Evolutionary conservation across 2,113 vertebrate genomes (phyloP).

Genomic region (Istiophorus platypterus): DNA sequence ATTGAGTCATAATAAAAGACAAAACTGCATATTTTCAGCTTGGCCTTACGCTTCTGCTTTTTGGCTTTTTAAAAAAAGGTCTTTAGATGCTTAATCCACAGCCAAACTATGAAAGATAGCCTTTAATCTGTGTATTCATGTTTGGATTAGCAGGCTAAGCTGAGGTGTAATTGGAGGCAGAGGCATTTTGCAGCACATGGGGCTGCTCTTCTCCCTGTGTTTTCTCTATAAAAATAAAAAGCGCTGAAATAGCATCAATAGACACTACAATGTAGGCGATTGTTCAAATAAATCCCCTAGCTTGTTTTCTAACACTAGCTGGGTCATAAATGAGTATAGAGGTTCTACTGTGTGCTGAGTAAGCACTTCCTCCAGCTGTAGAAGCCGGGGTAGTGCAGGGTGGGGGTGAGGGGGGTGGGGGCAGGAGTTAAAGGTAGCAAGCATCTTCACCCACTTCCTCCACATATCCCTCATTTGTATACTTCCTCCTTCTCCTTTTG

Average conservation of each 20-base stretch:
- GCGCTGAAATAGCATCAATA: constrained; percentile 23
- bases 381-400: constrained; percentile 25
- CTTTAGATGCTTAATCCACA: constrained; percentile 18
- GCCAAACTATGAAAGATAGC: neutral
- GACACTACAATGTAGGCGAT: neutral
- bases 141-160: constrained; percentile 24
- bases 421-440: neutral
- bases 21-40: constrained; percentile 6
- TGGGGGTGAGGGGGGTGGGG: neutral
- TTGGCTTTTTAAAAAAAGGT: neutral
- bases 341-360: constrained; percentile 51
- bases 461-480: neutral
- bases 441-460: constrained; percentile 15
- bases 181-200: constrained; percentile 11
- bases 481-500: constrained; percentile 21
- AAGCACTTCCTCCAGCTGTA: constrained; percentile 48
- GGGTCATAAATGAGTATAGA: constrained; percentile 22
- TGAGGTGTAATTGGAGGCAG: constrained; percentile 13
- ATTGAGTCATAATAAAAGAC: constrained; percentile 4
- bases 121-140: neutral
- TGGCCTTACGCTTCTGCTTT: too few relatives aligned
- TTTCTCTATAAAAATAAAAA: constrained; percentile 11
- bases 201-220: neutral
- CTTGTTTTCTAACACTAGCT: constrained; percentile 32
- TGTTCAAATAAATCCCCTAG: constrained; percentile 42